Percentiles rank a stretch among this genome's conserved stretches.
phyloP scores from a whole-genome alignment of 2,888 invertebrate genomes.

The Troides helena region DNA sequence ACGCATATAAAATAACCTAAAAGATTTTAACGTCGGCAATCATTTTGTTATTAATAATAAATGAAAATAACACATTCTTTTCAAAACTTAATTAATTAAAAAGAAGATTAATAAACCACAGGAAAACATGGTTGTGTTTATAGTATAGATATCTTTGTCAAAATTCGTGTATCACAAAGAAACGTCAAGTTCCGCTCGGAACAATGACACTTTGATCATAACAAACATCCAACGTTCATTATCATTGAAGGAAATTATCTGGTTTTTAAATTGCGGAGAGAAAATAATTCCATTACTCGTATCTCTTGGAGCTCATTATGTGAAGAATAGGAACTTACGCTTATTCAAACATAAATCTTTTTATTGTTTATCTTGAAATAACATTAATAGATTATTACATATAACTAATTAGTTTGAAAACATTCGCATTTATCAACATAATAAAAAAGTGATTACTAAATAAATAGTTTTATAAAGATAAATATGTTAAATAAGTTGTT shows the following conservation, averaged over 20 bases:
- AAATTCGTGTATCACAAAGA: slow-evolving; percentile 23
- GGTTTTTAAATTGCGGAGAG: slow-evolving; percentile 41
- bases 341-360: slow-evolving; percentile 12
- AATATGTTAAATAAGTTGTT: too few relatives aligned
- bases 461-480: neutral
- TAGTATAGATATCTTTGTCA: neutral
- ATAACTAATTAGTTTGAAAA: neutral
- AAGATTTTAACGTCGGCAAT: neutral
- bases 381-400: neutral
- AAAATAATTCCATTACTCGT: slow-evolving; percentile 34
- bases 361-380: slow-evolving; percentile 14
- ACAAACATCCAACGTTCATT: slow-evolving; percentile 39
- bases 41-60: neutral
- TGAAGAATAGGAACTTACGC: slow-evolving; percentile 32
- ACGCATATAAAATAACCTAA: neutral
- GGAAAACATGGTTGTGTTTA: neutral
- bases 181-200: slow-evolving; percentile 26
- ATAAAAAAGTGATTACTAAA: neutral
- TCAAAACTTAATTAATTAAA: neutral
- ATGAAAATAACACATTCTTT: too few relatives aligned
- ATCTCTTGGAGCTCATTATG: slow-evolving; percentile 46
- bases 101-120: neutral
- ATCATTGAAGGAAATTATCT: slow-evolving; percentile 40
- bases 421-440: neutral
- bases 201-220: slow-evolving; percentile 35